These are phyloP conservation scores for Charaxes varanes DNA, from an alignment of 1,140 invertebrate species.

Conservation along the genomic window DNA sequence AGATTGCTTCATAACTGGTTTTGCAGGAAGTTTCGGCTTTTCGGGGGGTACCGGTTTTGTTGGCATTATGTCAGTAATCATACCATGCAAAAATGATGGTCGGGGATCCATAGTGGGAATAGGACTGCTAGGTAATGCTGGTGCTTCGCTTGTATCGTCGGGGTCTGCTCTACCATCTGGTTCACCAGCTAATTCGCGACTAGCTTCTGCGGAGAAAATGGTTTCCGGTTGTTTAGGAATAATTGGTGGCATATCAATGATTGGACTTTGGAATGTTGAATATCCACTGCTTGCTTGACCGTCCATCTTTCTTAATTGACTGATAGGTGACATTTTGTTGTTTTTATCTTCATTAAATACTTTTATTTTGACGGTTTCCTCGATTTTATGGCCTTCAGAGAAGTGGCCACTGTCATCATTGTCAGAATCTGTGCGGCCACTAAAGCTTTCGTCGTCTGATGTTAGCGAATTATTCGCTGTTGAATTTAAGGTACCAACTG, in stretches of 20 bases:
- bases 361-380: slow-evolving; percentile 71
- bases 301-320: slow-evolving; percentile 65
- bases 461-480: slow-evolving; percentile 65
- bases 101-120: slow-evolving; percentile 77
- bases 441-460: slow-evolving; percentile 71
- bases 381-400: slow-evolving; percentile 62
- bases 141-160: slow-evolving; percentile 78
- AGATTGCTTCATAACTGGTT: slow-evolving; percentile 74
- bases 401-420: slow-evolving; percentile 71
- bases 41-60: slow-evolving; percentile 70
- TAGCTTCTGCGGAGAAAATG: slow-evolving; percentile 75
- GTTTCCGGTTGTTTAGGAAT: slow-evolving; percentile 55
- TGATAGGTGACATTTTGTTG: slow-evolving; percentile 56
- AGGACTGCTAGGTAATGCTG: slow-evolving; percentile 79
- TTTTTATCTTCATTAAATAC: slow-evolving; percentile 68
- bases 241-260: slow-evolving; percentile 66
- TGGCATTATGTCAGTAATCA: slow-evolving; percentile 63
- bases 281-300: slow-evolving; percentile 57
- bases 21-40: slow-evolving; percentile 79
- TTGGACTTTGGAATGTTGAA: slow-evolving; percentile 67
- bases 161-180: slow-evolving; percentile 88
- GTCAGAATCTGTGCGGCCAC: slow-evolving; percentile 66
- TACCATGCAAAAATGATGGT: slow-evolving; percentile 82
- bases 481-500: slow-evolving; percentile 58
- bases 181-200: slow-evolving; percentile 84